Evolutionary conservation across 2,113 vertebrate genomes (phyloP), one percentile per base, ranked within the genome.

Genomic region (Elgaria multicarinata): DNA sequence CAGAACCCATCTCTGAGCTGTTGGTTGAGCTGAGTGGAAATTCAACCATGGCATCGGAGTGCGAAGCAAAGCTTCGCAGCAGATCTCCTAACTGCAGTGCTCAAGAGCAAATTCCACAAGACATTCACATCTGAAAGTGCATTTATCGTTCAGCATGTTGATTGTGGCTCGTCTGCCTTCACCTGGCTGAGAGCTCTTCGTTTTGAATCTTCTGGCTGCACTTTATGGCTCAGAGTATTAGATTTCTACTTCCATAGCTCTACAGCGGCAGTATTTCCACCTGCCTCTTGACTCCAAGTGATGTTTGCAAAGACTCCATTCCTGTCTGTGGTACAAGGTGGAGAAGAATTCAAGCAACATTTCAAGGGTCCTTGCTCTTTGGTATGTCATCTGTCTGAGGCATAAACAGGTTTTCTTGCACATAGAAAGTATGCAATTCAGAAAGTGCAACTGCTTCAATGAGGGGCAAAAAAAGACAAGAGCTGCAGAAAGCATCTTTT

Each of bases 391-490:
- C 66, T n/a, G 5, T 66, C 7, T 28, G 58, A 77, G 5, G 4
- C 22, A 36, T 26, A 84, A 53, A 93, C 31, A 69, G 18, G 6
- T 81, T 90, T 85, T 83, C 88, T 72, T 10, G 0, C 36, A 58
- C 91, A 83, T 82, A 13, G 0, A 28, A 83, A 42, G 75, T 42
- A 50, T 46, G 16, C 50, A 22, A 22, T 78, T 58, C 79, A 26
- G 1, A n/a, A 85, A 24, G 69, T 53, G 55, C 77, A 64, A 53
- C 36, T 44, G 22, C 14, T 12, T 81, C 62, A 74, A 77, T 77
- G 10, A 9, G 22, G 75, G 42, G 71, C 83, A 85, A 44, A 93
- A 44, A 93, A 93, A 91, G 31, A 74, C 33, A 26, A 16, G 67
- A 84, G 69, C 50, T n/a, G 14, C 50, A 31, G 85, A 55, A 8